Conservation (phyloP, 2,888 invertebrate genomes). For the Apodemia zela region DNA sequence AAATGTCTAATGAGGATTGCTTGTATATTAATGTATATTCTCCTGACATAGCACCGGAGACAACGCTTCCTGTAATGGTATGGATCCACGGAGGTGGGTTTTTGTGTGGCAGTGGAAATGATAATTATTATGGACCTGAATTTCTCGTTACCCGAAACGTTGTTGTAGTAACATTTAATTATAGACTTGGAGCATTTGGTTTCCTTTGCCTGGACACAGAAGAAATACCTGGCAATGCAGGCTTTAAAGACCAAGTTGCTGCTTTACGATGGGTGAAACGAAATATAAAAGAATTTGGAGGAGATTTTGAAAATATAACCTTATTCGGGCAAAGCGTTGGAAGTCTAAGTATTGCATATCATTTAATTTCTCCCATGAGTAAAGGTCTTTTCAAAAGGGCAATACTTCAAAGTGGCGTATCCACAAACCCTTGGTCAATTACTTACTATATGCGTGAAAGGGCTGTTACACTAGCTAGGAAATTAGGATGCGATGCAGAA, state of each 20-base stretch:
- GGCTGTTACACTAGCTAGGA: constrained; percentile 45
- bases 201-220: constrained; percentile 58
- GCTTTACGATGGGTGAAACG: constrained; percentile 61
- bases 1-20: constrained; percentile 54
- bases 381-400: constrained; percentile 63
- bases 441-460: constrained; percentile 68
- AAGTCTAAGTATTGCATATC: constrained; percentile 48
- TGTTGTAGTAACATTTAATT: constrained; percentile 62
- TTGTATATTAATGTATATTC: constrained; percentile 65
- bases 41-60: constrained; percentile 43
- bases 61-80: constrained; percentile 55
- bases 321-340: constrained; percentile 71
- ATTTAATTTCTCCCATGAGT: constrained; percentile 64
- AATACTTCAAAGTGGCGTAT: constrained; percentile 86
- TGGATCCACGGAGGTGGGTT: constrained; percentile 63
- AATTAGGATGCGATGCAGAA: constrained; percentile 50
- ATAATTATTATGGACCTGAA: constrained; percentile 56
- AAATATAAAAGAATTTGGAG: constrained; percentile 61
- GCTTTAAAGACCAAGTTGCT: constrained; percentile 69
- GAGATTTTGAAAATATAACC: constrained; percentile 61
- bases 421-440: constrained; percentile 76
- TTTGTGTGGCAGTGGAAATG: constrained; percentile 50
- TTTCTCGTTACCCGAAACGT: constrained; percentile 55
- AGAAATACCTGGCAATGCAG: constrained; percentile 68
- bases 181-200: constrained; percentile 59